Conservation (phyloP, 1,140 invertebrate genomes). For the Tribolium castaneum region DNA sequence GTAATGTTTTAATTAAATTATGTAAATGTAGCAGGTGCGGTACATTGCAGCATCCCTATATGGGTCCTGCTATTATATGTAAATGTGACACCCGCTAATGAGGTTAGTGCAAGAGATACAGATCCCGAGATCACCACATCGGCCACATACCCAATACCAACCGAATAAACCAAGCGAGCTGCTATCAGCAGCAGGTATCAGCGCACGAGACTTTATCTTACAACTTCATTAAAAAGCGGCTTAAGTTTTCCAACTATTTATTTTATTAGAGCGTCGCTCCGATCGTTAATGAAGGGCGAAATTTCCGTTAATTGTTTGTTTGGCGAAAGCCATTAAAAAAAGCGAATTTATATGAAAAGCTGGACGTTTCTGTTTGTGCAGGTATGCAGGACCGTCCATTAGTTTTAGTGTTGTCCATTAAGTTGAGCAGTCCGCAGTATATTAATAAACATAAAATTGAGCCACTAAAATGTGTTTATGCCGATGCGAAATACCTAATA, state of each 20-base stretch:
- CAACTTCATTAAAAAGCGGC: slow-evolving; percentile 36
- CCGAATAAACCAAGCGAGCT: slow-evolving; percentile 27
- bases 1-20: slow-evolving; percentile 58
- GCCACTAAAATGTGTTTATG: slow-evolving; percentile 35
- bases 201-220: slow-evolving; percentile 27
- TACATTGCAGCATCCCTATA: slow-evolving; percentile 49
- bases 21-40: slow-evolving; percentile 56
- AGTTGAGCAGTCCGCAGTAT: slow-evolving; percentile 25
- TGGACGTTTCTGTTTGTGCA: slow-evolving; percentile 27
- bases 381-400: slow-evolving; percentile 31
- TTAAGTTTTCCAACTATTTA: background rate
- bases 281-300: background rate
- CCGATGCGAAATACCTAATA: slow-evolving; percentile 31
- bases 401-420: slow-evolving; percentile 27
- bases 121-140: slow-evolving; percentile 49
- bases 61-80: slow-evolving; percentile 60
- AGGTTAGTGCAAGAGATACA: slow-evolving; percentile 56
- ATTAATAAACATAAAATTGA: slow-evolving; percentile 36
- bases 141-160: slow-evolving; percentile 38
- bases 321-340: background rate
- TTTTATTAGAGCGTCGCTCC: background rate
- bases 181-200: slow-evolving; percentile 17
- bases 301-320: background rate
- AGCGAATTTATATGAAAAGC: slow-evolving; percentile 8
- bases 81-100: slow-evolving; percentile 63